Conservation (phyloP, 92 coral and sea anemone species). For the Phenganax stokvisi region DNA sequence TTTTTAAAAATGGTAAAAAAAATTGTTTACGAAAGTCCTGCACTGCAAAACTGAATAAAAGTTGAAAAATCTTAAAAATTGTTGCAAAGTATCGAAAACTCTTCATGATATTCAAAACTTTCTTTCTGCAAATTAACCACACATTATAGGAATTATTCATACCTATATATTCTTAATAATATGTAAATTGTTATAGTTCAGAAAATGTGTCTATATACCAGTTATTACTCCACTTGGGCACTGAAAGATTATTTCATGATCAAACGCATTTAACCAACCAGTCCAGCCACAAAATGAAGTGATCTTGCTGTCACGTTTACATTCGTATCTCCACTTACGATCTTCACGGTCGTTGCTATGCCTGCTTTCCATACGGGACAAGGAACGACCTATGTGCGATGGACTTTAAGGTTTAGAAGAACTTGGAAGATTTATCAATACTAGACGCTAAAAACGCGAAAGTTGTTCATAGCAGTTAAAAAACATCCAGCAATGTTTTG, state of each 20-base stretch:
- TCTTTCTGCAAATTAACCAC: too few species aligned
- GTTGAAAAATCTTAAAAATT: too few species aligned
- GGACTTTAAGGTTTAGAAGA: background rate
- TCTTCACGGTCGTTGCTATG: slow-evolving; percentile 38
- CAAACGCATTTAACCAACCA: slow-evolving; percentile 19
- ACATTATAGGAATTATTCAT: background rate
- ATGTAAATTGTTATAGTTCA: background rate
- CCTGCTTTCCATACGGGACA: slow-evolving; percentile 25
- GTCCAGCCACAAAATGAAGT: slow-evolving; percentile 15
- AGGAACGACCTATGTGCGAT: slow-evolving; percentile 18
- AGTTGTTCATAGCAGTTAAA: too few species aligned
- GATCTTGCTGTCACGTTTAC: background rate
- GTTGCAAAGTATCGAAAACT: too few species aligned
- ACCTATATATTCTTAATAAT: background rate
- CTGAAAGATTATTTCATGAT: slow-evolving; percentile 6
- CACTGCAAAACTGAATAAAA: too few species aligned
- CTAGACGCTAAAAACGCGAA: too few species aligned
- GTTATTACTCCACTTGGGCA: slow-evolving; percentile 25
- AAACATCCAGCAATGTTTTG: too few species aligned
- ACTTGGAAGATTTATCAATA: too few species aligned
- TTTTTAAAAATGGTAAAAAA: too few species aligned
- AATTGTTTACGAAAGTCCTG: too few species aligned
- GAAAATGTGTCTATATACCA: background rate
- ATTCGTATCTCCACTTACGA: slow-evolving; percentile 31
- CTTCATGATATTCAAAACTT: too few species aligned